Percentiles rank a stretch among this genome's conserved stretches.
Evolutionary conservation across 2,113 vertebrate genomes (phyloP).

Genomic region (Cephalopterus ornatus): DNA sequence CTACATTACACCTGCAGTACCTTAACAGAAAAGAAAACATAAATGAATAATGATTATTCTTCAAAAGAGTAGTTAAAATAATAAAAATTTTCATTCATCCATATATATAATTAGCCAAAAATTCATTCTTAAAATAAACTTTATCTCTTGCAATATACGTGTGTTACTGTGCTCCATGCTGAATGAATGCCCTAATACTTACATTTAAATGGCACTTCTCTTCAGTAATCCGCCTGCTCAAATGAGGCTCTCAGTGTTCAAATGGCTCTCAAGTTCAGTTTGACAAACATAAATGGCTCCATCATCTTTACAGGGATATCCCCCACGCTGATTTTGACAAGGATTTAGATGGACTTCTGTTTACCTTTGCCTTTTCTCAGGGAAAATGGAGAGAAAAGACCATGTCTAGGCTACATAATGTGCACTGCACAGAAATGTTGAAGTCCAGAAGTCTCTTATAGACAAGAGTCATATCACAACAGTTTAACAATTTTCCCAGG

Average conservation of each 20-base stretch:
- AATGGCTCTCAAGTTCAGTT: not conserved
- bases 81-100: not conserved
- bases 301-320: not conserved
- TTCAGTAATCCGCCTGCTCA: not conserved
- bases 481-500: not conserved
- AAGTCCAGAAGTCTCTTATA: not conserved
- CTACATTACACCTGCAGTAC: not conserved
- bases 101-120: not conserved
- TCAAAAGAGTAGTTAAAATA: not conserved
- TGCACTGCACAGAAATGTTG: not conserved
- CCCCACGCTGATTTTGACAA: fast-evolving
- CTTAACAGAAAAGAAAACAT: not conserved
- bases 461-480: not conserved
- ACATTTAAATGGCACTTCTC: not conserved
- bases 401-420: not conserved
- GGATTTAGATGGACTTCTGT: not conserved
- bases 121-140: not conserved
- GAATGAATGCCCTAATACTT: not conserved
- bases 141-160: not conserved
- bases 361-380: not conserved
- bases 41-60: not conserved
- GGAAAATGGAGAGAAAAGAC: fast-evolving
- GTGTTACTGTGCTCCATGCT: not conserved
- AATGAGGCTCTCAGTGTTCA: not conserved
- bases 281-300: not conserved